Conservation (phyloP, 1,140 invertebrate species). For the Cardiocondyla obscurior region DNA sequence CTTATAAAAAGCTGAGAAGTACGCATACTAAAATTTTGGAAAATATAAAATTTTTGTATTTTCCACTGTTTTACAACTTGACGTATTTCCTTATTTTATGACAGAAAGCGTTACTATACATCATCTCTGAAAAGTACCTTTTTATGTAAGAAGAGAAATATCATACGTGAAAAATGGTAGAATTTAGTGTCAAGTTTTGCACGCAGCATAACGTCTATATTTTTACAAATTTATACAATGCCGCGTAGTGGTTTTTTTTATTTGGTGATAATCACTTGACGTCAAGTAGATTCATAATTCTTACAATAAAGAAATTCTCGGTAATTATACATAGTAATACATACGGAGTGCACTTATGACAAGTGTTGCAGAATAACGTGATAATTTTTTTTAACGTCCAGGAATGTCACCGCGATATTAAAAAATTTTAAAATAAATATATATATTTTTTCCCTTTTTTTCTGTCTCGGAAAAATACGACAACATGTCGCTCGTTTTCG, state of each 20-base stretch:
- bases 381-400: too few species aligned
- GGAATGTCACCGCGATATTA: not conserved
- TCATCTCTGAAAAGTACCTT: slow-evolving; percentile 5
- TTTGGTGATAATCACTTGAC: not conserved
- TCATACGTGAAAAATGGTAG: slow-evolving; percentile 1
- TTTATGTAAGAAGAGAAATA: slow-evolving; percentile 13
- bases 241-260: not conserved
- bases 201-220: not conserved
- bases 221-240: slow-evolving; percentile 1
- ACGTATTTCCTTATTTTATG: slow-evolving; percentile 1
- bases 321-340: not conserved
- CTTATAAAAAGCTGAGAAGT: not conserved
- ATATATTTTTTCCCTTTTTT: not conserved
- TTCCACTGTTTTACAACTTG: slow-evolving; percentile 16
- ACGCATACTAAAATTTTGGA: slow-evolving; percentile 3
- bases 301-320: not conserved
- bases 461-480: not conserved
- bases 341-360: not conserved
- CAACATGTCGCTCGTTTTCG: slow-evolving; percentile 20
- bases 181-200: slow-evolving; percentile 18
- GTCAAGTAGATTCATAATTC: not conserved
- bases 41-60: slow-evolving; percentile 25
- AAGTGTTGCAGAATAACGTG: too few species aligned
- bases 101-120: not conserved
- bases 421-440: not conserved